Evolutionary conservation across 2,888 invertebrate species (phyloP), one percentile per base, ranked within the genome.

Genomic region (Cerceris ruficornis): DNA sequence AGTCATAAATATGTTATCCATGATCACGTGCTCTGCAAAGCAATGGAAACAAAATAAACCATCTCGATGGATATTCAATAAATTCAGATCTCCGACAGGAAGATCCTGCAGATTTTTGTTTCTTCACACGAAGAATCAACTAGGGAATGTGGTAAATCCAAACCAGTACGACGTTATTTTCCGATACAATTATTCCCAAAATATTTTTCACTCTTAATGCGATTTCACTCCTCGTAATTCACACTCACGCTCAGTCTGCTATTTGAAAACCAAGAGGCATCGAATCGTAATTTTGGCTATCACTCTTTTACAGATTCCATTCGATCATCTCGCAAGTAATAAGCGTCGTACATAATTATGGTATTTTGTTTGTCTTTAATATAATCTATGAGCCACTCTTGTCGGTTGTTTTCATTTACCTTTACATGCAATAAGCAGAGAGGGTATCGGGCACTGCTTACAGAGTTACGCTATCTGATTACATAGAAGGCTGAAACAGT

Each of bases 261-360:
- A 52, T 6, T n/a, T 52, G 52, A 28, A 28, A 52, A 52, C 7
- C 46, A 13, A 46, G 13, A 8, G 46, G 5, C 8, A 46, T 46
- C 46, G 1, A 46, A 5, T 46, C 46, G 46, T 13, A 7, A 28
- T 17, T 13, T 50, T 11, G 9, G 14, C 14, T n/a, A 52, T 13
- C 11, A 52, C 52, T 52, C 52, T 28, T 13, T n/a, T n/a, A n/a
- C 5, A 52, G 14, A n/a, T 52, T 52, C 7, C 64, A 69, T 59
- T 62, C 75, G 60, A 61, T 54, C n/a, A 11, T 62, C 42, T 62
- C 69, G 28, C 50, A 54, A 74, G 65, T 49, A 79, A 77, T 75
- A 81, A 81, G 81, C 79, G 76, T 81, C 73, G 58, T 68, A 81
- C 42, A 57, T 70, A 65, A 28, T 28, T 28, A 28, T 28, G 28